phyloP scores from a whole-genome alignment of 2,888 invertebrate genomes.

The Endotricha flammealis region DNA sequence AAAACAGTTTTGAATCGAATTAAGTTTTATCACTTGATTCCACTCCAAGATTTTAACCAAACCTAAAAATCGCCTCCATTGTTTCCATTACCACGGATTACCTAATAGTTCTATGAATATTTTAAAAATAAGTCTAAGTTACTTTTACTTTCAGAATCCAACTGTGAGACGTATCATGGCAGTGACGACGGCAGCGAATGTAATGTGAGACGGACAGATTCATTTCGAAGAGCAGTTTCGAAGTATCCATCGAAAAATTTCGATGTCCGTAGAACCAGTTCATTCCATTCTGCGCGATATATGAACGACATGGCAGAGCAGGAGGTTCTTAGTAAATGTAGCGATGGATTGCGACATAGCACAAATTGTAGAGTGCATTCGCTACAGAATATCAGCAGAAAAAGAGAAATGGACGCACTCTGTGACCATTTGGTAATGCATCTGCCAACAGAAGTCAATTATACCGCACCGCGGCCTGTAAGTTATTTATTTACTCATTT shows the following conservation, averaged over 20 bases:
- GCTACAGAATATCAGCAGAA: slow-evolving; percentile 60
- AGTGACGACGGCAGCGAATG: slow-evolving; percentile 70
- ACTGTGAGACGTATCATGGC: slow-evolving; percentile 65
- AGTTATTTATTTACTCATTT: slow-evolving; percentile 17
- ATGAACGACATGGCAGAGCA: slow-evolving; percentile 45
- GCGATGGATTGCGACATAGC: slow-evolving; percentile 41
- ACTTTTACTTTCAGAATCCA: slow-evolving; percentile 47
- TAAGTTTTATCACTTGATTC: too few species aligned
- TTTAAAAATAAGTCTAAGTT: too few species aligned
- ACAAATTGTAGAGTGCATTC: slow-evolving; percentile 60
- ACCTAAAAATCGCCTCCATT: too few species aligned
- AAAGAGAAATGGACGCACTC: slow-evolving; percentile 56
- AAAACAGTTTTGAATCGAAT: too few species aligned
- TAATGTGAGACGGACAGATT: slow-evolving; percentile 60
- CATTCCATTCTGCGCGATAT: slow-evolving; percentile 63
- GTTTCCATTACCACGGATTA: too few species aligned
- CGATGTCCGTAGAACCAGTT: slow-evolving; percentile 59
- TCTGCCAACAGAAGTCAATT: slow-evolving; percentile 58
- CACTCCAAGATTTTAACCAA: too few species aligned
- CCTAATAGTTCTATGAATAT: too few species aligned
- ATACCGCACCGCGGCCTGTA: slow-evolving; percentile 59
- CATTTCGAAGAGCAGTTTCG: slow-evolving; percentile 56
- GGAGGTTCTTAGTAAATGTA: slow-evolving; percentile 33
- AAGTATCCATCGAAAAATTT: slow-evolving; percentile 50
- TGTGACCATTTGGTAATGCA: slow-evolving; percentile 65